phyloP scores from a whole-genome alignment of 2,113 vertebrate species.

The Prunella fulvescens region DNA sequence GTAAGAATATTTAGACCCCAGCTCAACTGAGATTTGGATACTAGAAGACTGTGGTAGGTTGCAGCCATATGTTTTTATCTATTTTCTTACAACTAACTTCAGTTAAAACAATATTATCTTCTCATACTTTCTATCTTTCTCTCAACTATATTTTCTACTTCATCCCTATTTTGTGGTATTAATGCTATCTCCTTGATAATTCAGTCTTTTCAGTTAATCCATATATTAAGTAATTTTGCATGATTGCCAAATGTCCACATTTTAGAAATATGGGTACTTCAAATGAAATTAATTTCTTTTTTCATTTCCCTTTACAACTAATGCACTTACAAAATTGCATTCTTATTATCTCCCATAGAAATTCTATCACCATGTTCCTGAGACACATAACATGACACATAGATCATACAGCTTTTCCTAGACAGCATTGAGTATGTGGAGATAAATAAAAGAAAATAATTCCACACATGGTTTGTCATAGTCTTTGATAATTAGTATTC shows the following conservation, averaged over 20 bases:
- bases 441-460: neutral
- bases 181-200: neutral
- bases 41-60: neutral
- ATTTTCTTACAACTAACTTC: neutral
- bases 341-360: neutral
- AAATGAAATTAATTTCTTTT: neutral
- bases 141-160: neutral
- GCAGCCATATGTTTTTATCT: neutral
- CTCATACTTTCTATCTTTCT: neutral
- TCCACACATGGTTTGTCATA: neutral
- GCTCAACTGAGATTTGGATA: accelerated
- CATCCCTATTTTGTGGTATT: neutral
- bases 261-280: neutral
- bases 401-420: neutral
- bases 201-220: neutral
- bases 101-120: neutral
- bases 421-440: neutral
- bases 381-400: accelerated
- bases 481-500: neutral
- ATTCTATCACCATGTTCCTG: neutral
- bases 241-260: neutral
- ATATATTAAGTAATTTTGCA: neutral
- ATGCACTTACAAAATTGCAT: neutral
- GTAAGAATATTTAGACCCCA: neutral
- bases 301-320: neutral